Conservation (phyloP, 2,797 vertebrate genomes). For the Helarctos malayanus region DNA sequence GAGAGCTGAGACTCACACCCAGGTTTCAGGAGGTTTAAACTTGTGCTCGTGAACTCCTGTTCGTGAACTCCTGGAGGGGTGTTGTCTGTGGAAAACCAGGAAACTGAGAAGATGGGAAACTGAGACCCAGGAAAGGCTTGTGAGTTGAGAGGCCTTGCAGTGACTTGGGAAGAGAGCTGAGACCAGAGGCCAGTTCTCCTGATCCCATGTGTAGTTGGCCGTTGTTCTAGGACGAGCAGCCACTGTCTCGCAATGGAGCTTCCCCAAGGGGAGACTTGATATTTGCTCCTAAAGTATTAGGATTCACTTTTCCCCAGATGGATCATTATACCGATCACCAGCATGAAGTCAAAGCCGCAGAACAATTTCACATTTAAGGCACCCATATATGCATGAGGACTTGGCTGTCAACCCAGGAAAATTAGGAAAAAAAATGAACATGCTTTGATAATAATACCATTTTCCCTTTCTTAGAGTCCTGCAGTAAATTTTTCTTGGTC, state of each 20-base stretch:
- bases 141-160: not conserved
- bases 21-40: not conserved
- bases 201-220: not conserved
- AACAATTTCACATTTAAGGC: conserved; percentile 30
- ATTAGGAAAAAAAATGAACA: not conserved
- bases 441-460: not conserved
- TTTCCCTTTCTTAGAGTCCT: conserved; percentile 14
- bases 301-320: not conserved
- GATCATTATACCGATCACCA: not conserved
- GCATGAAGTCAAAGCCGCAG: not conserved
- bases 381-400: not conserved
- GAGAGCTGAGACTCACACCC: not conserved
- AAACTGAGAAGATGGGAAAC: not conserved
- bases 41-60: not conserved
- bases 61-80: not conserved
- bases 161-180: not conserved
- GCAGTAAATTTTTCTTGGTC: not conserved
- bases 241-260: not conserved
- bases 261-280: not conserved
- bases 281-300: not conserved
- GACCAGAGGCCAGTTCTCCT: not conserved
- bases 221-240: not conserved
- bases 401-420: not conserved
- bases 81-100: not conserved
- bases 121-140: not conserved